Conservation (phyloP, 2,797 vertebrate species). For the Pyrocephalus nanus region DNA sequence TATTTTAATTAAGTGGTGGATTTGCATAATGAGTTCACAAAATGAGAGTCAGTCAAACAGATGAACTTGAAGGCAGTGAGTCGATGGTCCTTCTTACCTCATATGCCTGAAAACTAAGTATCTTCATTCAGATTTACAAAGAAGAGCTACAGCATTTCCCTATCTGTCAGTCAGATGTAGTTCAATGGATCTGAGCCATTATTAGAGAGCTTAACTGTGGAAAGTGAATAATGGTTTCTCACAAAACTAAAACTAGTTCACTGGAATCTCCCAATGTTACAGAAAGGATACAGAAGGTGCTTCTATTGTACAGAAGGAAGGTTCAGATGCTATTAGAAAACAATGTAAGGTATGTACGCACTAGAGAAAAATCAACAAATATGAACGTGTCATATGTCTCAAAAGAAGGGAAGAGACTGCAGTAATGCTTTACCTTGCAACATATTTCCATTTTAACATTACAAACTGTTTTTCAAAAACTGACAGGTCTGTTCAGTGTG, state of each 20-base stretch:
- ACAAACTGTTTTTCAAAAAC: slow-evolving; percentile 22
- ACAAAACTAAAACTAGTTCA: not conserved
- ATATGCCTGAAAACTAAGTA: not conserved
- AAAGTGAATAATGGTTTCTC: not conserved
- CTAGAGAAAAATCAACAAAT: slow-evolving; percentile 15
- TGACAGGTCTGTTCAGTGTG: slow-evolving; percentile 7
- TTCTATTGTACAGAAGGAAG: not conserved
- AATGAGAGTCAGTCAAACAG: not conserved
- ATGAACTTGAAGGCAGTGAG: not conserved
- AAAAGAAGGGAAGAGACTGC: not conserved
- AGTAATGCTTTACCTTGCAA: not conserved
- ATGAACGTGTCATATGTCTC: not conserved
- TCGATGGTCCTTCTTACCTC: not conserved
- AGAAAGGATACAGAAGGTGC: not conserved
- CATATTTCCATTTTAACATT: not conserved
- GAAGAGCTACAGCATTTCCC: not conserved
- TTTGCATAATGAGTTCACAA: not conserved
- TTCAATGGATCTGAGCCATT: not conserved
- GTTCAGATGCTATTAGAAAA: not conserved
- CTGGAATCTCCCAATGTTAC: not conserved
- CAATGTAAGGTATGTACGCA: not conserved
- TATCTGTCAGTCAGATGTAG: not conserved
- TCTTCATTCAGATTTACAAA: not conserved
- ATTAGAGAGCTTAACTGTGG: not conserved
- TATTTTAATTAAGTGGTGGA: not conserved